These are phyloP conservation scores for Brienomyrus brachyistius DNA, from an alignment of 2,113 vertebrate genomes.

Conservation along the genomic window DNA sequence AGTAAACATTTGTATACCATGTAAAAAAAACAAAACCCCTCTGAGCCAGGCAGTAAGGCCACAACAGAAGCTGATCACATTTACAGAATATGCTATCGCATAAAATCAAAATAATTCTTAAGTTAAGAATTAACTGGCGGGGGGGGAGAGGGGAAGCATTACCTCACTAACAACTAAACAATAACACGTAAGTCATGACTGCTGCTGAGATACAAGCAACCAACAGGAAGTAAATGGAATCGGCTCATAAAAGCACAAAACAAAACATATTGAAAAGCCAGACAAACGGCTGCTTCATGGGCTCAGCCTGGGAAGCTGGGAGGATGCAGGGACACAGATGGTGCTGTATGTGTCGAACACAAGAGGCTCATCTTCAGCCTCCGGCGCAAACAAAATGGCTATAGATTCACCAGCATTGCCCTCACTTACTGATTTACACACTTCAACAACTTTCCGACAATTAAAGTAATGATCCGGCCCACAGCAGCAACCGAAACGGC, in stretches of 20 bases:
- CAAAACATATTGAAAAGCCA: slow-evolving; percentile 15
- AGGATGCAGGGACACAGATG: slow-evolving; percentile 41
- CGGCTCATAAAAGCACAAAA: slow-evolving; percentile 35
- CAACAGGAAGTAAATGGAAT: not conserved
- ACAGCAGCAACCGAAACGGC: slow-evolving; percentile 63
- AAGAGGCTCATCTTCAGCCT: slow-evolving; percentile 64
- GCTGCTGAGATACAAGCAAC: not conserved
- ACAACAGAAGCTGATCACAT: not conserved
- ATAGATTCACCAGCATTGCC: slow-evolving; percentile 61
- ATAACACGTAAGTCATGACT: not conserved
- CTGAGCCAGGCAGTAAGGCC: not conserved
- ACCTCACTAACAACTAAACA: not conserved
- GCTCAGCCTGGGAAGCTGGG: slow-evolving; percentile 32
- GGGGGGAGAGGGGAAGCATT: not conserved
- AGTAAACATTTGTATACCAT: not conserved
- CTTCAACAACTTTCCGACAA: slow-evolving; percentile 70
- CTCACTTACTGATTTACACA: slow-evolving; percentile 68
- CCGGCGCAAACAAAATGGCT: slow-evolving; percentile 76
- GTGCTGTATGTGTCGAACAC: slow-evolving; percentile 43
- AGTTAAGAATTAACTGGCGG: not conserved
- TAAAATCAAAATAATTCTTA: not conserved
- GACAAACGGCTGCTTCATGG: slow-evolving; percentile 21
- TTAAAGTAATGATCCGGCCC: slow-evolving; percentile 72
- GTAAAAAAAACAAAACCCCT: not conserved
- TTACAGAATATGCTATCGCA: not conserved